Evolutionary conservation across 2,888 invertebrate species (phyloP).

Genomic region (Ceratothoa steindachneri): DNA sequence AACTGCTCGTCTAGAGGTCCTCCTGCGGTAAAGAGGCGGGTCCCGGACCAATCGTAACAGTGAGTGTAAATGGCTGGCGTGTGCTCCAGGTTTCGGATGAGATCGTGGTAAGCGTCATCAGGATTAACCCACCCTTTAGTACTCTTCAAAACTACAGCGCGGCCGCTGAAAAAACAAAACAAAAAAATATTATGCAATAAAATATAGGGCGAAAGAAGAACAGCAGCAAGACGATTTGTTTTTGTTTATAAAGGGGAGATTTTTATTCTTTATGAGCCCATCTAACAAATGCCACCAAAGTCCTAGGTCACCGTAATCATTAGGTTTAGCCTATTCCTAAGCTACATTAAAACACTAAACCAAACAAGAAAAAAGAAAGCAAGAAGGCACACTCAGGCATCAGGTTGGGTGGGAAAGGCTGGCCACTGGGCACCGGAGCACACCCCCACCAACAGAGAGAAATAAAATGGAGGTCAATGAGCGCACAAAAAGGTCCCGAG

Average conservation of each 20-base stretch:
- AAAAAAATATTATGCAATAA: background rate
- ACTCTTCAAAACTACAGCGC: constrained; percentile 80
- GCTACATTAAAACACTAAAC: too few species aligned
- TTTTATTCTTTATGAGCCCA: too few species aligned
- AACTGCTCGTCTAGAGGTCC: constrained; percentile 87
- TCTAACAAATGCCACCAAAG: too few species aligned
- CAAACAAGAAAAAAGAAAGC: too few species aligned
- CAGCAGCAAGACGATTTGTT: background rate
- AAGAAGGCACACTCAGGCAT: too few species aligned
- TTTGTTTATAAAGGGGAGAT: background rate
- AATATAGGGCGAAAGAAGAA: background rate
- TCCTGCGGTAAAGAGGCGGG: constrained; percentile 87
- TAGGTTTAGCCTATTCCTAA: too few species aligned
- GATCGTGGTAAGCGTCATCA: constrained; percentile 51
- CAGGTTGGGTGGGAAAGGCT: too few species aligned
- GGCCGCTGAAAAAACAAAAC: constrained; percentile 55
- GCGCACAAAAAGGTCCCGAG: too few species aligned
- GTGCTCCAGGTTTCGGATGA: constrained; percentile 74
- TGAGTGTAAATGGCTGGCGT: constrained; percentile 93
- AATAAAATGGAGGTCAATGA: too few species aligned
- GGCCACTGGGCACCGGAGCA: too few species aligned
- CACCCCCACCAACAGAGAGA: too few species aligned
- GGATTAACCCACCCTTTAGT: constrained; percentile 82
- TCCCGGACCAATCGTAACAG: constrained; percentile 88
- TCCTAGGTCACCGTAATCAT: too few species aligned